Evolutionary conservation across 2,888 invertebrate species (phyloP), one percentile per base, ranked within the genome.

Genomic region (Operophtera brumata): DNA sequence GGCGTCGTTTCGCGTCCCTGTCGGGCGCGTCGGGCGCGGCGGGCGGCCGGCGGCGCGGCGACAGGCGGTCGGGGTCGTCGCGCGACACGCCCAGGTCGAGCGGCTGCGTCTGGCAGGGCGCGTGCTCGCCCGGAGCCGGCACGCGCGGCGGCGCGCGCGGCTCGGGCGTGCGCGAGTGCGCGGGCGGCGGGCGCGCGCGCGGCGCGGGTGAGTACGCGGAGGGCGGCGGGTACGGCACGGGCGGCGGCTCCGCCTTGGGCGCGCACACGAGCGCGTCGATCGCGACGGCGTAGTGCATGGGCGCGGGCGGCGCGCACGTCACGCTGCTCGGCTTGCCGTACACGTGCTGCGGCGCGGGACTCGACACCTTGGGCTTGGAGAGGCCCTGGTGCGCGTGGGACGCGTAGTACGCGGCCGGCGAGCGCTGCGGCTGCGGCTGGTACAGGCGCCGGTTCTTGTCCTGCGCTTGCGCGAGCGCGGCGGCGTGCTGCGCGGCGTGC

Each of bases 311-410:
- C 69, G 68, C 91, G 75, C 80, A 92, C 78, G 77, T 92, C 77
- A 71, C 91, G 77, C 73, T 87, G 78, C 78, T 85, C 72, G 73
- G 88, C 70, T 94, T 95, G 43, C 94, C 94, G 76, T 95, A 95
- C 58, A 95, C 93, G 73, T 94, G 94, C 47, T 93, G 94, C 41
- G 95, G 95, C 51, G 95, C 94, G 0, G 95, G 95, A 74, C 94
- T 94, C 69, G 94, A 94, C 41, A 95, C 95, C 84, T 94, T 94
- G 12, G 93, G 92, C 69, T 93, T 93, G 39, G 86, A 84, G 47
- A 89, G 91, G 41, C 90, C 86, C n/a, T 56, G 53, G 84, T 80
- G 55, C 54, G 56, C 45, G 41, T 51, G 55, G 45, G 50, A 43
- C 5, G 55, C 44, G 64, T 91, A 90, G 66, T 92, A 86, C 68